Percentiles rank a stretch among this genome's conserved stretches.
These are phyloP conservation scores for Notoglanidium macrostoma DNA, from an alignment of 2,797 vertebrate genomes.

Conservation along the genomic window DNA sequence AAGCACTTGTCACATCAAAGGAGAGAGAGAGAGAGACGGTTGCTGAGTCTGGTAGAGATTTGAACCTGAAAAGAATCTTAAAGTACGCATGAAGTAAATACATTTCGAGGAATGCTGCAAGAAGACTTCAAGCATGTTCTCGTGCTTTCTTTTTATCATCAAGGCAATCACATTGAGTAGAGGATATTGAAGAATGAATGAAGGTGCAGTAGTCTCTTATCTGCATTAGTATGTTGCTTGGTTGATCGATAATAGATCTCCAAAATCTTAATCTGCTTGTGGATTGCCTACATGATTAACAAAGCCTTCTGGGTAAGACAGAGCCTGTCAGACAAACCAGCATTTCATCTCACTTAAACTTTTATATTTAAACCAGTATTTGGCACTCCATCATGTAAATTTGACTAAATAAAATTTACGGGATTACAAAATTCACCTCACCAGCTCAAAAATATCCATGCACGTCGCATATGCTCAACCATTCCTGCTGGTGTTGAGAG, in stretches of 20 bases:
- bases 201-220: neutral
- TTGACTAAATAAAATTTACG: neutral
- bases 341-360: neutral
- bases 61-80: too few relatives aligned
- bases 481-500: neutral
- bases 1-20: too few relatives aligned
- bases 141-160: neutral
- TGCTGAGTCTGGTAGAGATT: too few relatives aligned
- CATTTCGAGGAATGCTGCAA: neutral
- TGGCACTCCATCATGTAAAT: neutral
- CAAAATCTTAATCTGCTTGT: neutral
- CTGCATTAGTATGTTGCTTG: neutral
- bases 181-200: neutral
- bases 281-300: too few relatives aligned
- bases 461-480: neutral
- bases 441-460: neutral
- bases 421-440: neutral
- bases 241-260: neutral
- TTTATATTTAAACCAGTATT: neutral
- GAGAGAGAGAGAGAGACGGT: too few relatives aligned
- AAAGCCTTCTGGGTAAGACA: too few relatives aligned
- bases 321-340: neutral
- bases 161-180: neutral
- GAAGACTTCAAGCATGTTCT: neutral
- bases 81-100: neutral